phyloP scores from a whole-genome alignment of 2,888 invertebrate species.

The Nasonovia ribisnigri region DNA sequence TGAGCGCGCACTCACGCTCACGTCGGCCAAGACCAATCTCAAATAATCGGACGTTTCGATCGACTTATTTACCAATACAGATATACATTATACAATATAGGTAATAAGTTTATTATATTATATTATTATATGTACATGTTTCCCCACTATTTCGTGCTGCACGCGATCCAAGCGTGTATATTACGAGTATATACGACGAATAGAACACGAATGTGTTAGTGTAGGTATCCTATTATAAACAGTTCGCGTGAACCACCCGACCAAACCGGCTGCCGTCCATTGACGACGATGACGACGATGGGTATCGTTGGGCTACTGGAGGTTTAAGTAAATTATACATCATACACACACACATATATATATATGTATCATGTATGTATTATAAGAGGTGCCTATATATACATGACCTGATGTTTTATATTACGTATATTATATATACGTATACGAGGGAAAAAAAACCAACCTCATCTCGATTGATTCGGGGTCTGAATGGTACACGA shows the following conservation, averaged over 20 bases:
- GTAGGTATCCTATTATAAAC: not conserved
- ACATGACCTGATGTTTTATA: not conserved
- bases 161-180: conserved; percentile 44
- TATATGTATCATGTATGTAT: not conserved
- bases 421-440: not conserved
- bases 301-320: conserved; percentile 26
- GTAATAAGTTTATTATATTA: not conserved
- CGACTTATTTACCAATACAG: not conserved
- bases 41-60: conserved; percentile 49
- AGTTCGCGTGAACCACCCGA: conserved; percentile 24
- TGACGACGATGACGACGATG: conserved; percentile 27
- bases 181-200: conserved; percentile 25
- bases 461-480: conserved; percentile 40
- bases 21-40: not conserved
- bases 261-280: conserved; percentile 37
- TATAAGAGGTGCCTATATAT: not conserved
- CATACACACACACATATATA: not conserved
- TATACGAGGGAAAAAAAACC: conserved; percentile 26
- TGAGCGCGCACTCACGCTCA: not conserved
- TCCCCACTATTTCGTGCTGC: conserved; percentile 45
- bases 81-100: not conserved
- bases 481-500: conserved; percentile 25
- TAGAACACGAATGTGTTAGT: not conserved
- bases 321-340: not conserved
- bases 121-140: not conserved